These are phyloP conservation scores for Cheiracanthium punctorium DNA, from an alignment of 2,888 invertebrate genomes.

Conservation along the genomic window DNA sequence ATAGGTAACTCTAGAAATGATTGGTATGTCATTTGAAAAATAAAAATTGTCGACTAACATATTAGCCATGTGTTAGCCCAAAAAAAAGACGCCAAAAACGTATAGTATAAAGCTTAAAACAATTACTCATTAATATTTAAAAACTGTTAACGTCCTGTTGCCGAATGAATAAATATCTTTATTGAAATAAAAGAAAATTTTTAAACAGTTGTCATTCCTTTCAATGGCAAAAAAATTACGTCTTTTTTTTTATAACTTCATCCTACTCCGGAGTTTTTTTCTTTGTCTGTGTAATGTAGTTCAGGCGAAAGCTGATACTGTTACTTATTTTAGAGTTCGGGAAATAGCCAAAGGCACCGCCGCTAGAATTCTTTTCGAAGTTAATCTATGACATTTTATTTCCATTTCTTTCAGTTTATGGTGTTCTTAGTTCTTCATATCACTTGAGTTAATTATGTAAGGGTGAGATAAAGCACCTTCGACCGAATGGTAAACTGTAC, in stretches of 20 bases:
- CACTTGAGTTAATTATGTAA: not conserved
- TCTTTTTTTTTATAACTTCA: not conserved
- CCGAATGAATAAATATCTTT: not conserved
- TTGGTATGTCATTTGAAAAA: too few relatives aligned
- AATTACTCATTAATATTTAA: too few relatives aligned
- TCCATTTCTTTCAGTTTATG: not conserved
- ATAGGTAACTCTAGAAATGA: too few relatives aligned
- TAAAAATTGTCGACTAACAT: too few relatives aligned
- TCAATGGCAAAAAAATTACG: not conserved
- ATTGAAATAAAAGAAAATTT: not conserved
- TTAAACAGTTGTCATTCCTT: not conserved
- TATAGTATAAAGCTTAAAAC: too few relatives aligned
- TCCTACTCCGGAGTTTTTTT: not conserved
- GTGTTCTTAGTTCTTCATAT: not conserved
- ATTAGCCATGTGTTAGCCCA: too few relatives aligned
- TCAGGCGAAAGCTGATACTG: not conserved
- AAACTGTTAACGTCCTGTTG: too few relatives aligned
- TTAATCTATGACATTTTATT: not conserved
- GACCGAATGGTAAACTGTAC: too few relatives aligned
- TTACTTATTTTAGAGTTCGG: conserved; percentile 4
- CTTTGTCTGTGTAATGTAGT: conserved; percentile 1
- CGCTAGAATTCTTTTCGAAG: not conserved
- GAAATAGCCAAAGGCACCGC: conserved; percentile 1
- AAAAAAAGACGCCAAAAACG: too few relatives aligned
- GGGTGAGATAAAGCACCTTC: not conserved